phyloP scores from a whole-genome alignment of 1,140 invertebrate species.

The Chironomus striatipennis region DNA sequence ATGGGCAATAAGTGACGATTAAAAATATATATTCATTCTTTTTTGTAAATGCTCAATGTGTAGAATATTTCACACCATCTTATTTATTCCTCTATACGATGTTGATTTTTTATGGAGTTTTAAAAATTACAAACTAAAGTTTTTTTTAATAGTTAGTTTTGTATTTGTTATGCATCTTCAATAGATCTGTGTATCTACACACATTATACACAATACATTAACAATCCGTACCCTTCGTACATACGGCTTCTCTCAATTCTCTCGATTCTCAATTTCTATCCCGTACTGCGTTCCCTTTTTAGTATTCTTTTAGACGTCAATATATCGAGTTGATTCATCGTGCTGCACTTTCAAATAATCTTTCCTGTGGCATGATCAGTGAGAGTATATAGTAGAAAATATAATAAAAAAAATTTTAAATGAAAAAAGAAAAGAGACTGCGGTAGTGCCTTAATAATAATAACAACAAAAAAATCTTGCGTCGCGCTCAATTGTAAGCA shows the following conservation, averaged over 20 bases:
- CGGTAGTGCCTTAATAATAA: background rate
- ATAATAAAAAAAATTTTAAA: too few relatives aligned
- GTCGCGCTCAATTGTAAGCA: background rate
- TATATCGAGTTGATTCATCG: background rate
- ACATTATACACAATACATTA: too few relatives aligned
- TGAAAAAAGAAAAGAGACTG: background rate
- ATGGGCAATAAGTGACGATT: background rate
- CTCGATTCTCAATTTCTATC: background rate
- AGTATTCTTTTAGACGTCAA: slow-evolving; percentile 7
- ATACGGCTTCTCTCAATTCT: background rate
- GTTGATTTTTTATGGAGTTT: too few relatives aligned
- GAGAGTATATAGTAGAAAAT: too few relatives aligned
- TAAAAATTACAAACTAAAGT: too few relatives aligned
- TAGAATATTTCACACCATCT: slow-evolving; percentile 2
- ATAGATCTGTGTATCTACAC: too few relatives aligned
- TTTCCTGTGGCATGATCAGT: background rate
- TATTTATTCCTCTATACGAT: background rate
- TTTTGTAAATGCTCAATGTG: background rate
- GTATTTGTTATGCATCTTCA: too few relatives aligned
- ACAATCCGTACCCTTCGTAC: too few relatives aligned
- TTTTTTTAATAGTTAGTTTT: too few relatives aligned
- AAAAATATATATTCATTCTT: background rate
- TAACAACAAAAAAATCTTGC: background rate
- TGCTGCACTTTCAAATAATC: background rate
- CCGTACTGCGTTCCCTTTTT: background rate